Base-by-base conservation (phyloP, 2,888 invertebrate genomes). In the Noctua janthina region DNA sequence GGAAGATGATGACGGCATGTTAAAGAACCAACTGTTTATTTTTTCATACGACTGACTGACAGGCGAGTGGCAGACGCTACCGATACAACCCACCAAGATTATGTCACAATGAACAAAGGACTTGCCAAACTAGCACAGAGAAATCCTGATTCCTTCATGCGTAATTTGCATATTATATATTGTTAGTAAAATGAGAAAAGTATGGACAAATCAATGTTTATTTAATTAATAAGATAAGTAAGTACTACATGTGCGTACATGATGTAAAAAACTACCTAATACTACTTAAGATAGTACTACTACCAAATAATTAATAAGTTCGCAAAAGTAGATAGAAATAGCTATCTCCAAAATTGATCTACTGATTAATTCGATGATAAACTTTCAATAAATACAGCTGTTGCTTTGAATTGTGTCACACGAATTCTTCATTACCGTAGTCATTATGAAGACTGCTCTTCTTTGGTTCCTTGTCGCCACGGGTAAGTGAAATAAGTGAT, bases 371-470 rank as follows among this genome's bases (percentile, higher is more conserved):
- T 20, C 0, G 23, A 62, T 59, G 79, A 85, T 85, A 87, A 84
- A 20, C 43, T 71, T 64, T 46, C 13, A 64, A 87, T 85, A 85
- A 87, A 85, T 84, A 84, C 54, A 56, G 72, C 62, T 39, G 83
- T 54, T n/a, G 2, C 15, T 2, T 29, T 6, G 1, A 59, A 56
- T 54, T 20, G 6, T 15, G 6, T n/a, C 72, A 86, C 66, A 86
- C 59, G 46, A 64, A 35, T 59, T 70, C 20, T 64, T 20, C 15
- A 62, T 35, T 66, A 7, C 43, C 8, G 54, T 46, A 74, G 82
- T 64, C 62, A 81, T 35, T 43, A 83, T 83, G 83, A 83, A 83
- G 82, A 51, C 82, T 59, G 46, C 46, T 1, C 51, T 86, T 46
- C 43, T 83, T 8, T 82, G 82, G 82, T 54, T 74, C n/a, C 29